A percentile compares a stretch with the other conserved stretches of the same genome.
Conservation (phyloP, 2,888 invertebrate species). For the Heliconius cydno region DNA sequence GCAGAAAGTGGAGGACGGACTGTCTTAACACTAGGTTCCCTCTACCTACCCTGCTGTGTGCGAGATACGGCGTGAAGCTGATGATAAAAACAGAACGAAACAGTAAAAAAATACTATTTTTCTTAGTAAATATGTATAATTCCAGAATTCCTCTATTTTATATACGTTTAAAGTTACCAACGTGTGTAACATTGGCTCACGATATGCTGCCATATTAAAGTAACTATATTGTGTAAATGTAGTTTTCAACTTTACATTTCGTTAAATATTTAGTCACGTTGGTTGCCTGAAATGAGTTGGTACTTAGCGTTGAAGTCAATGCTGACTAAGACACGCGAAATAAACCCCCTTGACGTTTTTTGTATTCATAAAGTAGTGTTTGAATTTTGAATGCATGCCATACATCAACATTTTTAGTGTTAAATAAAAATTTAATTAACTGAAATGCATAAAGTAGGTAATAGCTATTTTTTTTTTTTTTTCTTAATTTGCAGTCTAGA, state of each 20-base stretch:
- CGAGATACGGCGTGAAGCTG: neutral
- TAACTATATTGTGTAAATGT: slow-evolving; percentile 3
- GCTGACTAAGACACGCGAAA: slow-evolving; percentile 32
- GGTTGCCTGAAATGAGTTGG: slow-evolving; percentile 11
- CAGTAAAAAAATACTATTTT: neutral
- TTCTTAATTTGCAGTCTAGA: neutral
- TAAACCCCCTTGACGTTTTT: slow-evolving; percentile 19
- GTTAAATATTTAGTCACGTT: slow-evolving; percentile 20
- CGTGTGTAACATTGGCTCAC: neutral
- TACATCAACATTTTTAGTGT: neutral
- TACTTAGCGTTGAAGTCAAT: slow-evolving; percentile 20
- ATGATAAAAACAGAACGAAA: neutral
- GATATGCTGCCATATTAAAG: slow-evolving; percentile 1
- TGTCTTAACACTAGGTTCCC: neutral
- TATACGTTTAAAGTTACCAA: neutral
- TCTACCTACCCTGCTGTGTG: neutral
- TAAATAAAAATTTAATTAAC: neutral
- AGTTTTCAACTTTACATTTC: slow-evolving; percentile 8
- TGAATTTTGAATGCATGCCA: slow-evolving; percentile 7
- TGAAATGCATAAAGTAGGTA: neutral
- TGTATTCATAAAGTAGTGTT: neutral
- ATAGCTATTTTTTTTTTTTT: neutral
- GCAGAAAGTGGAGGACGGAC: neutral
- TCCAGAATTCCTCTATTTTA: neutral
- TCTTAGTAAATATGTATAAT: neutral